Evolutionary conservation across 2,113 vertebrate genomes (phyloP), one percentile per base, ranked within the genome.

Genomic region (Prolemur simus): DNA sequence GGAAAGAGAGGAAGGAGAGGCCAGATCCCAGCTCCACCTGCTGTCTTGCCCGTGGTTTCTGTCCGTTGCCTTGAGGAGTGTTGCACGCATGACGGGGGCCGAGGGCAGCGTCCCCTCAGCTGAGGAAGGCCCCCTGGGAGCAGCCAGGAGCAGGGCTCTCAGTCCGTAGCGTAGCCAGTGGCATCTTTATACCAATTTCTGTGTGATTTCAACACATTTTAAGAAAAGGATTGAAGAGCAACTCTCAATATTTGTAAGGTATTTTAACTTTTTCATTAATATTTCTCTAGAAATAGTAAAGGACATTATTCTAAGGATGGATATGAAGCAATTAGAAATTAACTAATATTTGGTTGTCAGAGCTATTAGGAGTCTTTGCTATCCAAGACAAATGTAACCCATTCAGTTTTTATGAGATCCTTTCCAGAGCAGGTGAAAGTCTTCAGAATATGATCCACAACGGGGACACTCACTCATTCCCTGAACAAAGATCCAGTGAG

Each of bases 71-170:
- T 60, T 81, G 23, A 60, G 64, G n/a, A 81, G 15, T 18, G 1
- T 15, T 0, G 25, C 2, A 5, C 2, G 52, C 14, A 21, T 13
- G 0, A 3, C 34, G 1, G 8, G 23, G 60, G 32, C 82, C 0
- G 0, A 52, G 29, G 34, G 6, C 13, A 23, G 23, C 7, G 7
- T n/a, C 27, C 39, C 32, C 54, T 47, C 25, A 6, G 17, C 76
- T 5, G 0, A 49, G 20, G 64, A 45, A 27, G n/a, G 9, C n/a
- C 32, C 45, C 3, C 3, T 5, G 13, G 32, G 6, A 56, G 74
- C 76, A 23, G 8, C 69, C 10, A 5, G 4, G 32, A 49, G 37
- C 39, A 27, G 23, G 32, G 11, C 10, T 13, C 23, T 0, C 1
- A 11, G 34, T 6, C 14, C 56, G 25, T 2, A 3, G 52, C 13